Evolutionary conservation across 2,888 invertebrate genomes (phyloP).

Genomic region (Hipparchia semele): DNA sequence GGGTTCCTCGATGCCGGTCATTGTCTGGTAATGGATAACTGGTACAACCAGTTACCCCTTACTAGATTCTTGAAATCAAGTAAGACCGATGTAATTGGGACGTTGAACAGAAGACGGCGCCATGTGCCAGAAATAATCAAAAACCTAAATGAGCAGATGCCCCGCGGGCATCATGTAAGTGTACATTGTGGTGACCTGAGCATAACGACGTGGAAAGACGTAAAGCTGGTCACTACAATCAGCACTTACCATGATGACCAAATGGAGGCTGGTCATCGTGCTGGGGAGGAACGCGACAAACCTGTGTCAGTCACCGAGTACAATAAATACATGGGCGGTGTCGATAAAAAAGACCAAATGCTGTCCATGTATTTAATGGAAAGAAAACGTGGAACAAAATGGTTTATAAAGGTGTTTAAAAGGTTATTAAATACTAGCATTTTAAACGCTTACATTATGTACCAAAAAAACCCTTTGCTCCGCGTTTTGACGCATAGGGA

Average conservation of each 20-base stretch:
- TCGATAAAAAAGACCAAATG: background rate
- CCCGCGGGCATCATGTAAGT: background rate
- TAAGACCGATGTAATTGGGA: slow-evolving; percentile 6
- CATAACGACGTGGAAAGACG: background rate
- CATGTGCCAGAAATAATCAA: background rate
- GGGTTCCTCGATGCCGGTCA: slow-evolving; percentile 31
- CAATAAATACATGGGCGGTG: background rate
- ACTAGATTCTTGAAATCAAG: slow-evolving; percentile 17
- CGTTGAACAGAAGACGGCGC: background rate
- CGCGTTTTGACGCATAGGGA: no score
- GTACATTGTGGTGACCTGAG: background rate
- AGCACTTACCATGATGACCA: background rate
- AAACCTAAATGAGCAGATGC: background rate
- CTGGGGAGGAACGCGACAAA: background rate
- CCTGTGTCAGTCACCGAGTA: background rate
- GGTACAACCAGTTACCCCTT: slow-evolving; percentile 29
- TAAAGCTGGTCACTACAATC: background rate
- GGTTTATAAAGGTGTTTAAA: no score
- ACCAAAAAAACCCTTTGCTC: no score
- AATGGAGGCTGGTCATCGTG: background rate
- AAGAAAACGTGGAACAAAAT: no score
- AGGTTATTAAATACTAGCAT: no score
- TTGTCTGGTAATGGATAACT: slow-evolving; percentile 33
- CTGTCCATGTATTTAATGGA: no score
- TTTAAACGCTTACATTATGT: no score